A percentile compares a stretch with the other conserved stretches of the same genome.
Conservation (phyloP, 2,888 invertebrate species). For the Blastobasis adustella region DNA sequence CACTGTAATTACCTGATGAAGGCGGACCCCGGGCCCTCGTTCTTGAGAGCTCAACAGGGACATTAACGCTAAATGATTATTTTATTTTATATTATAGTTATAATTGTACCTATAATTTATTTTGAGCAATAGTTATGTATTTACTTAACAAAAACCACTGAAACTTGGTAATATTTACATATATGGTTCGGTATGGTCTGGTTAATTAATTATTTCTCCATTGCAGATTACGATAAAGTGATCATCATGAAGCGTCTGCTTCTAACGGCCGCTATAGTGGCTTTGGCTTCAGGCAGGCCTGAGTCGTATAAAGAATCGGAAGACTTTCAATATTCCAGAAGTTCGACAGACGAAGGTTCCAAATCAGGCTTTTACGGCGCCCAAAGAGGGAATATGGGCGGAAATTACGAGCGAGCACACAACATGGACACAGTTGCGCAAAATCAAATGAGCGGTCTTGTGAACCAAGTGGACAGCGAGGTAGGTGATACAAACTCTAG, state of each 20-base stretch:
- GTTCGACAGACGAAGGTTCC: constrained; percentile 61
- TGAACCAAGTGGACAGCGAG: constrained; percentile 57
- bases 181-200: too few relatives aligned
- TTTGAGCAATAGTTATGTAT: too few relatives aligned
- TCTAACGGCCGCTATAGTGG: constrained; percentile 39
- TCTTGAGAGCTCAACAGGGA: too few relatives aligned
- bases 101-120: too few relatives aligned
- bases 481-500: constrained; percentile 50
- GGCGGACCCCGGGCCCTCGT: too few relatives aligned
- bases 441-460: constrained; percentile 60
- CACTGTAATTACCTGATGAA: too few relatives aligned
- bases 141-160: too few relatives aligned
- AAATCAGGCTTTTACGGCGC: constrained; percentile 65
- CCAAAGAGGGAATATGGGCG: constrained; percentile 70
- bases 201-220: too few relatives aligned
- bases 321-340: constrained; percentile 65
- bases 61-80: too few relatives aligned
- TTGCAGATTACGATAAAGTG: neutral
- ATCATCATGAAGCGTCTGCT: constrained; percentile 43
- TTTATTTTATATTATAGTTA: too few relatives aligned
- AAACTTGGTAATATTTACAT: too few relatives aligned
- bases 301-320: constrained; percentile 63
- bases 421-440: constrained; percentile 67
- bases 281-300: constrained; percentile 47
- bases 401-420: constrained; percentile 64